Conservation (phyloP, 2,113 vertebrate species). For the Solenodon paradoxus region DNA sequence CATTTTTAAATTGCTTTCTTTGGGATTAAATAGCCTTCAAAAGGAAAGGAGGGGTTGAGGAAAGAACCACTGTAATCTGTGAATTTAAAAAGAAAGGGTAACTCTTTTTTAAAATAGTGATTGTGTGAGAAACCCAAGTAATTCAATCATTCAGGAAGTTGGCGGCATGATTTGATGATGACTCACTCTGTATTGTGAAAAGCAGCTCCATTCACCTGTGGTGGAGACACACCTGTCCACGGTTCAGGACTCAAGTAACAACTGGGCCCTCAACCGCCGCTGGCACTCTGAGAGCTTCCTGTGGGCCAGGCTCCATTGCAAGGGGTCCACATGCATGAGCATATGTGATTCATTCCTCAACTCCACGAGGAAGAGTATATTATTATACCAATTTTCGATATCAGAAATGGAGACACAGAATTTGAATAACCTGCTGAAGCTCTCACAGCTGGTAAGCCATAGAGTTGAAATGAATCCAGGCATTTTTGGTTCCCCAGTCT, state of each 20-base stretch:
- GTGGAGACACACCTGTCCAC: constrained; percentile 41
- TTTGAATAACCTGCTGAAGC: neutral
- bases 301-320: neutral
- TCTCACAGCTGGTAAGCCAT: neutral
- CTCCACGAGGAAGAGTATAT: neutral
- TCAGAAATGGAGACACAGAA: neutral
- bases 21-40: constrained; percentile 55
- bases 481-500: neutral
- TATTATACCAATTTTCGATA: neutral
- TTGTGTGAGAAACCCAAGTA: constrained; percentile 29
- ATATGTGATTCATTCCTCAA: neutral
- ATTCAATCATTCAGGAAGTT: constrained; percentile 70
- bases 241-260: neutral
- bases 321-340: neutral
- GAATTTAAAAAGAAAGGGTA: constrained; percentile 55
- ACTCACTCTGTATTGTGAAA: constrained; percentile 37
- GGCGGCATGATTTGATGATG: constrained; percentile 47
- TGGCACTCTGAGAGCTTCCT: neutral
- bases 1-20: constrained; percentile 55
- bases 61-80: constrained; percentile 17
- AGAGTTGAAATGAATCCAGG: neutral
- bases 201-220: constrained; percentile 40
- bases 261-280: neutral
- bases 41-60: constrained; percentile 54
- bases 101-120: neutral